Conservation (phyloP, 2,113 vertebrate species). For the Candoia aspera region DNA sequence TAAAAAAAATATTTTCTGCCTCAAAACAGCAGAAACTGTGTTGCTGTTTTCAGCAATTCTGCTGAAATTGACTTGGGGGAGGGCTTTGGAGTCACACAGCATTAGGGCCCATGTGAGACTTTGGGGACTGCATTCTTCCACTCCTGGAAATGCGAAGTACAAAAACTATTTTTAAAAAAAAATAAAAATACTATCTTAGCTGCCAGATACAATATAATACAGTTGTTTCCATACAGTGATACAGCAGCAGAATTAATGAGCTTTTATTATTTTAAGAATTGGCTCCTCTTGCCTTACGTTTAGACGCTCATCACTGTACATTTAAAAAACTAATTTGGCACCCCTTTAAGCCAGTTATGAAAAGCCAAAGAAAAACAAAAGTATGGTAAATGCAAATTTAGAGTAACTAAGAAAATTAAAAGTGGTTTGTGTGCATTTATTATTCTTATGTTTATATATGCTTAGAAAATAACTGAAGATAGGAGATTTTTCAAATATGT, state of each 20-base stretch:
- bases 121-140: background rate
- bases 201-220: background rate
- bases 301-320: background rate
- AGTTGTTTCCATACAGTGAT: background rate
- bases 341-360: background rate
- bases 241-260: background rate
- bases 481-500: background rate
- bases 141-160: background rate
- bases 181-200: background rate
- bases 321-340: background rate
- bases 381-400: background rate
- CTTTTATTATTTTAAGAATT: background rate
- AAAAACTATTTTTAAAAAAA: background rate
- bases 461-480: background rate
- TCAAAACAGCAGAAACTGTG: too few relatives aligned
- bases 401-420: slow-evolving; percentile 5
- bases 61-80: too few relatives aligned
- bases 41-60: too few relatives aligned
- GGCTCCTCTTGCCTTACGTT: background rate
- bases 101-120: background rate
- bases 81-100: too few relatives aligned
- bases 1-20: background rate
- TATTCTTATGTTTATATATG: background rate
- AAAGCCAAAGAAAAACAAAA: background rate
- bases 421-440: background rate